phyloP scores from a whole-genome alignment of 2,888 invertebrate genomes.

The Chorisops tibialis region DNA sequence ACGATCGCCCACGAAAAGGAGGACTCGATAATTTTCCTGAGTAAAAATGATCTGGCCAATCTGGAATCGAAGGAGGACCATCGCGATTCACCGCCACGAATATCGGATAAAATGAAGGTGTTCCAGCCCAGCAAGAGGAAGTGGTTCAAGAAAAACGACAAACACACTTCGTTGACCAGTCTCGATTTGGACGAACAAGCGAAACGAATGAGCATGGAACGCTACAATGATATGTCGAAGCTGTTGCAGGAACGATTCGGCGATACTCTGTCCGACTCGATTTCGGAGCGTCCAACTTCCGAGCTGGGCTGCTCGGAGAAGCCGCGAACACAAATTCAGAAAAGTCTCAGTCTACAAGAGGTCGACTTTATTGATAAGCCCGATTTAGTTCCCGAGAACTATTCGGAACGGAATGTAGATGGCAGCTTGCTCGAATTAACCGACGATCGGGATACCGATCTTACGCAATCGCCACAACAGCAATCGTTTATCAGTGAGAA shows the following conservation, averaged over 20 bases:
- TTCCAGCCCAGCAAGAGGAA: slow-evolving; percentile 60
- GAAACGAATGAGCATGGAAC: slow-evolving; percentile 66
- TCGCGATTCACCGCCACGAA: slow-evolving; percentile 3
- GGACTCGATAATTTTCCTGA: slow-evolving; percentile 65
- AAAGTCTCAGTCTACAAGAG: slow-evolving; percentile 50
- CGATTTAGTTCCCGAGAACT: slow-evolving; percentile 41
- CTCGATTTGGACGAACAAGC: slow-evolving; percentile 60
- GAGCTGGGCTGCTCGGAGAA: slow-evolving; percentile 41
- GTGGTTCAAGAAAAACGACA: slow-evolving; percentile 59
- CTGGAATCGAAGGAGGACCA: slow-evolving; percentile 53
- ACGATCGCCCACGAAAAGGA: slow-evolving; percentile 58
- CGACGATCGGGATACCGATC: slow-evolving; percentile 1
- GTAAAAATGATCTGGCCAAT: slow-evolving; percentile 63
- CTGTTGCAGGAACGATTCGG: slow-evolving; percentile 67
- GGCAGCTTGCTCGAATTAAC: slow-evolving; percentile 6
- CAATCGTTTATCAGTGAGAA: slow-evolving; percentile 66
- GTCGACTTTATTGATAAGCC: slow-evolving; percentile 47
- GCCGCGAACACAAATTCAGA: slow-evolving; percentile 42
- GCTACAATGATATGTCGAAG: slow-evolving; percentile 70
- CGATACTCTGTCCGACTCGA: slow-evolving; percentile 37
- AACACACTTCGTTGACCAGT: slow-evolving; percentile 40
- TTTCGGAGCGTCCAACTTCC: slow-evolving; percentile 27
- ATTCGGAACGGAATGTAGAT: slow-evolving; percentile 3
- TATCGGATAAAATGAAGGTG: slow-evolving; percentile 51
- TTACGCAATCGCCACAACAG: slow-evolving; percentile 11